Evolutionary conservation across 2,113 vertebrate genomes (phyloP).

Genomic region (Orientallactaga bullata): DNA sequence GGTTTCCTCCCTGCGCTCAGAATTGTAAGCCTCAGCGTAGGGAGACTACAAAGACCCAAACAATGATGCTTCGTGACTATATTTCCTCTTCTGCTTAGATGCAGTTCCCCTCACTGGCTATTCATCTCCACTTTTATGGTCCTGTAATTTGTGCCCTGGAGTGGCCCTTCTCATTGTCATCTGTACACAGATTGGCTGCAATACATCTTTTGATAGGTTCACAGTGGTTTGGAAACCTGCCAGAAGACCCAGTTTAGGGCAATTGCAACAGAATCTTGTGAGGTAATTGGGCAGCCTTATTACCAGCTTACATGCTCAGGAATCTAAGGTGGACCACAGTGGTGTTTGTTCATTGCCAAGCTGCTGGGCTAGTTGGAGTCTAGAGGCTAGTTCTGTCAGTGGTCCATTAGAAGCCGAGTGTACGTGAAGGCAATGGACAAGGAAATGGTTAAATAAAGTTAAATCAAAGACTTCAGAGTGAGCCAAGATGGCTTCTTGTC

Average conservation of each 20-base stretch:
- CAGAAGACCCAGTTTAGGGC: neutral
- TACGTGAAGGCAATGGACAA: neutral
- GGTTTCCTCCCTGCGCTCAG: neutral
- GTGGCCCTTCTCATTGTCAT: neutral
- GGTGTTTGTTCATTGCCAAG: neutral
- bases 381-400: neutral
- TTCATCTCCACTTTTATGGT: neutral
- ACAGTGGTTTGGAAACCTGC: neutral
- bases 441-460: slow-evolving; percentile 1
- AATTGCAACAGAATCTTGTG: neutral
- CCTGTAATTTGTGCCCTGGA: neutral
- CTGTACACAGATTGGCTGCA: neutral
- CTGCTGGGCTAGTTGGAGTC: neutral
- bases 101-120: neutral
- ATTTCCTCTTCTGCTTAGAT: neutral
- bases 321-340: neutral
- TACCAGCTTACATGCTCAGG: neutral
- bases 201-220: neutral
- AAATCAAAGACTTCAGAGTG: slow-evolving; percentile 19
- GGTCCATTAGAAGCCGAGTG: neutral
- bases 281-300: neutral
- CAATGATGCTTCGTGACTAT: neutral
- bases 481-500: neutral
- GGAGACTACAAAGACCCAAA: neutral
- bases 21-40: neutral